Evolutionary conservation across 2,888 invertebrate species (phyloP).

Genomic region (Imbricaverruca yamaguchii): DNA sequence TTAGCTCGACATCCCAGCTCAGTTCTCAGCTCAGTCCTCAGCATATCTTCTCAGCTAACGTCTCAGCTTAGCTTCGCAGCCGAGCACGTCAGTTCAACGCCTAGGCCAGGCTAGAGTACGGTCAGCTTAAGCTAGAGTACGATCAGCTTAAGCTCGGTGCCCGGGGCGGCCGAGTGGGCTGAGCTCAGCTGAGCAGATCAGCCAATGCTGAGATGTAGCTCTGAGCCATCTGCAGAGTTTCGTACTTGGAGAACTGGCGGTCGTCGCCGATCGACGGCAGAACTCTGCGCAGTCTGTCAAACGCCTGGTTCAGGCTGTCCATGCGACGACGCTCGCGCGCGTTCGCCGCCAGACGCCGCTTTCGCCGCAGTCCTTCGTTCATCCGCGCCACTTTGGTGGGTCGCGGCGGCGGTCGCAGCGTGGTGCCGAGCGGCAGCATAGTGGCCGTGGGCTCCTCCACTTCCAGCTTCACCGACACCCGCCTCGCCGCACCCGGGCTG

Average conservation of each 20-base stretch:
- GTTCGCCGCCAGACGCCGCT: slow-evolving; percentile 82
- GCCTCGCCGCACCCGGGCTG: not conserved
- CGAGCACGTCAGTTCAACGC: not conserved
- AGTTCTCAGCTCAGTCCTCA: too few relatives aligned
- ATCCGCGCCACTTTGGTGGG: not conserved
- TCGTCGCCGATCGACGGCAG: slow-evolving; percentile 88
- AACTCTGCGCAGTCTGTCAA: slow-evolving; percentile 80
- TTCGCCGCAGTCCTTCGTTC: slow-evolving; percentile 68
- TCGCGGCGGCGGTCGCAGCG: not conserved
- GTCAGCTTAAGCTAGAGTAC: too few relatives aligned
- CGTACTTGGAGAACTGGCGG: slow-evolving; percentile 87
- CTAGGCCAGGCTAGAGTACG: too few relatives aligned
- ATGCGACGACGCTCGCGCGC: slow-evolving; percentile 84
- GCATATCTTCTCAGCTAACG: not conserved
- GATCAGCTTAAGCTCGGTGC: too few relatives aligned
- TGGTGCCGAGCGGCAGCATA: not conserved
- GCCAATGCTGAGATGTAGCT: slow-evolving; percentile 86
- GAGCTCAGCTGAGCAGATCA: slow-evolving; percentile 57
- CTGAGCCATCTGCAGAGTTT: slow-evolving; percentile 95
- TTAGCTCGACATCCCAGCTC: too few relatives aligned
- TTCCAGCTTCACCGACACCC: not conserved
- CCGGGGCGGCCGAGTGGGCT: not conserved
- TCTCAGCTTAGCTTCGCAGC: not conserved
- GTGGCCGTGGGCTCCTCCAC: not conserved
- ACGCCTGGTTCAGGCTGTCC: slow-evolving; percentile 90